Base-by-base conservation (phyloP, 2,888 invertebrate genomes). In the Phrixothrix hirtus region DNA sequence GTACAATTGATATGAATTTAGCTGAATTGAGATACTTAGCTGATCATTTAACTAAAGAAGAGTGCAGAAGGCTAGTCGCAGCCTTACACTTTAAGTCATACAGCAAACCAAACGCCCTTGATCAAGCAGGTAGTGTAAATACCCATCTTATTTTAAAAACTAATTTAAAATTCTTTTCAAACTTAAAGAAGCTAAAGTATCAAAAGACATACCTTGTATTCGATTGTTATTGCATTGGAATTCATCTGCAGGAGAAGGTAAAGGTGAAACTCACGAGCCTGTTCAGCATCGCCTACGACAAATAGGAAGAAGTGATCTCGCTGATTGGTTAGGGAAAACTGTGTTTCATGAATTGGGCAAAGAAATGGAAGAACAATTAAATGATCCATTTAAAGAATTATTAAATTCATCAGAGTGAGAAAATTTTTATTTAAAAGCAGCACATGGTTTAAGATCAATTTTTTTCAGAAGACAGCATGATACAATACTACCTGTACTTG, bases 171-270 rank as follows among this genome's bases (percentile, higher is more conserved):
- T n/a, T n/a, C n/a, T n/a, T n/a, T n/a, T 3, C 6, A 32, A 9
- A 13, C 13, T 27, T 35, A 49, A 9, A 73, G 79, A 76, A 47
- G 70, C 75, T 16, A 76, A 75, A 52, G 65, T 83, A 29, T 77
- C 81, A 9, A 73, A 76, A 60, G 78, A 81, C 36, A 65, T 79
- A 1, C 68, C 81, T 1, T 86, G 86, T 59, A 65, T 84, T 2
- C 71, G 79, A 11, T 76, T 83, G 5, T 72, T 86, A 1, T 61
- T 81, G 0, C 79, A 81, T 61, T 86, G 85, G 84, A 83, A 83
- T 46, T 73, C 74, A 2, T 66, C 71, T 5, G 65, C 65, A 1
- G 69, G 68, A 1, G 81, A 81, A 69, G 85, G 84, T 1, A 75
- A 70, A 61, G 80, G 81, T 0, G 79, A 80, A 66, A 80, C 80